Evolutionary conservation across 92 coral and sea anemone genomes (phyloP).

Genomic region (Phenganax stokvisi): DNA sequence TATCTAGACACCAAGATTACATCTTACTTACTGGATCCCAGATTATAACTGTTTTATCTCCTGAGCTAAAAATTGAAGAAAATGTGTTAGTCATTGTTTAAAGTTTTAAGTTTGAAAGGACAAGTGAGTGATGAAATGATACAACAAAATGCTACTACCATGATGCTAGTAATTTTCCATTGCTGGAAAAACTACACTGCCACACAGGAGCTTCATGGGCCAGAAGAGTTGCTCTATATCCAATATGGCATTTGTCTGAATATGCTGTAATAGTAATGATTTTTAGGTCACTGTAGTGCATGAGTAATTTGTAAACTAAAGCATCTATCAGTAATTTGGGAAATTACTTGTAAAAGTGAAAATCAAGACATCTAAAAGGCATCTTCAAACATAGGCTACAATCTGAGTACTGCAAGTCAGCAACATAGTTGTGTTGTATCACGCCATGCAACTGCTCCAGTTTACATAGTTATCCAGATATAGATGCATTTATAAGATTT

Average conservation of each 20-base stretch:
- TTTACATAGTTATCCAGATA: not conserved
- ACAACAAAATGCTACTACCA: constrained; percentile 57
- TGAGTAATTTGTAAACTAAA: too few species aligned
- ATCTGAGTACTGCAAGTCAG: too few species aligned
- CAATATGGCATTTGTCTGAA: constrained; percentile 88
- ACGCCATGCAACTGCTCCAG: not conserved
- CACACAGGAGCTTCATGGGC: constrained; percentile 88
- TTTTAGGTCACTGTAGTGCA: not conserved
- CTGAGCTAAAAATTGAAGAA: constrained; percentile 53
- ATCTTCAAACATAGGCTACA: too few species aligned
- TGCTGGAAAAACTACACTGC: constrained; percentile 81
- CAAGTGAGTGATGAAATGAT: not conserved
- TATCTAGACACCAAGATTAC: too few species aligned
- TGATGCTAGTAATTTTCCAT: constrained; percentile 87
- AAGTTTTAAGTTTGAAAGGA: not conserved
- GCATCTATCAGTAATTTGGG: not conserved
- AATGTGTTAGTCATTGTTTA: not conserved
- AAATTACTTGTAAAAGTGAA: not conserved
- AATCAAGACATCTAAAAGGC: too few species aligned
- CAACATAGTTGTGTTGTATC: not conserved
- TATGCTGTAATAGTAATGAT: constrained; percentile 49
- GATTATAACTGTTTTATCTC: constrained; percentile 83
- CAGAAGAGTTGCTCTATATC: constrained; percentile 63
- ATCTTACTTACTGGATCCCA: constrained; percentile 92
- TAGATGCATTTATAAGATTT: not conserved